Base-by-base conservation (phyloP, 1,140 invertebrate genomes). In the Pogonognathellus flavescens region DNA sequence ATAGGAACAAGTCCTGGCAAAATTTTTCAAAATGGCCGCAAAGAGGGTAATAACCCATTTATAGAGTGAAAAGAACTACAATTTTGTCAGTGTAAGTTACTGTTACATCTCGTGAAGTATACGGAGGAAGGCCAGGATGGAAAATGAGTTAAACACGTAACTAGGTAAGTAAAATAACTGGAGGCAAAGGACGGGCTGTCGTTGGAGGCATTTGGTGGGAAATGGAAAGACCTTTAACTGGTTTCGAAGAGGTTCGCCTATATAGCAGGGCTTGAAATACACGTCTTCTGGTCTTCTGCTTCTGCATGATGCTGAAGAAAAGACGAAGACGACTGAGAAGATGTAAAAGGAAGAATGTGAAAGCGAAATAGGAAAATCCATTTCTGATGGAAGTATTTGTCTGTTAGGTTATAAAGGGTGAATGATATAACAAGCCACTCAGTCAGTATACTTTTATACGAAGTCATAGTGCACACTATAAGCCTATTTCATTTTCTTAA, bases 21-120 rank as follows among this genome's bases (percentile, higher is more conserved):
- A 76, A 76, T 76, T 76, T 16, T 76, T 76, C 70, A 76, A 76
- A 76, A 76, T 76, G 70, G 70, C 70, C 41, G 70, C 25, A 9
- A 50, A n/a, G 70, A 49, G 70, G 25, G 41, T 31, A 76, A 76
- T 76, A 76, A 76, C 70, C 25, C 70, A 76, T 76, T 76, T 76
- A 76, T 76, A 49, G 25, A 72, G 25, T 50, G 70, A 76, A 76
- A 76, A 50, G 70, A 31, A 16, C 70, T 50, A n/a, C 13, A 31
- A 76, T 76, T 76, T 62, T 66, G 16, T 76, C 4, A 16, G 41
- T 76, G 41, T 9, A 76, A 76, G 70, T 76, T 76, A 31, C 16
- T 76, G 31, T 16, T 50, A 50, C 70, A 49, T 76, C 14, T 76
- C 70, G 16, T 49, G 31, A 18, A 76, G 41, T 41, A 49, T 49